Conservation (phyloP, 1,140 invertebrate species). For the Acromyrmex charruanus region DNA sequence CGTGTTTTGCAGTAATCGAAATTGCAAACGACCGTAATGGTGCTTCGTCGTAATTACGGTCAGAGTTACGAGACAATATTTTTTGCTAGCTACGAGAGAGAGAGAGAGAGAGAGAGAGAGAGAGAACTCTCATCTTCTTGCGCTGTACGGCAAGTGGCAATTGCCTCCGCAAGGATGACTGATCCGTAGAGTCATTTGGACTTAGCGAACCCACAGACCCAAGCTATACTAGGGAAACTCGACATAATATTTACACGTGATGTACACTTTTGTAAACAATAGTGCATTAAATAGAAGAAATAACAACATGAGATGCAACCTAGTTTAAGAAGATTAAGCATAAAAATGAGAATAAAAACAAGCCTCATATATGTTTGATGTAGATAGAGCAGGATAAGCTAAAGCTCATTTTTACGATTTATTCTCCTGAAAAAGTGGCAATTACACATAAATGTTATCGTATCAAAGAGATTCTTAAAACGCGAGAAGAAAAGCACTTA, state of each 20-base stretch:
- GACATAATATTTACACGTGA: neutral
- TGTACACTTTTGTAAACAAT: neutral
- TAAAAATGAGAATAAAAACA: neutral
- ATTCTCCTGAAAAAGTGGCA: neutral
- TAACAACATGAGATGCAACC: neutral
- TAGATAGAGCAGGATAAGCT: neutral
- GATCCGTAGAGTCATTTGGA: conserved; percentile 17
- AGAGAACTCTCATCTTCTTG: neutral
- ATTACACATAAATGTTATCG: conserved; percentile 8
- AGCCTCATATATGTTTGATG: neutral
- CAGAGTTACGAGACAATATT: conserved; percentile 42
- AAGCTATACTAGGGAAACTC: neutral
- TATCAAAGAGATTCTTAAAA: neutral
- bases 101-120: neutral
- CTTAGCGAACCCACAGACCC: neutral
- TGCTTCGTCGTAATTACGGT: conserved; percentile 24
- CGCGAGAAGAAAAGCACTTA: neutral
- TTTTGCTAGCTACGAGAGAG: neutral
- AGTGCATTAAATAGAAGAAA: neutral
- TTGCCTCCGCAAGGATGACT: conserved; percentile 16
- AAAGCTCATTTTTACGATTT: neutral
- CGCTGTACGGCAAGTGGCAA: conserved; percentile 31
- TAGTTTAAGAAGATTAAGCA: neutral
- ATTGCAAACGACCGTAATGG: conserved; percentile 45
- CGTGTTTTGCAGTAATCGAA: conserved; percentile 43